Conservation (phyloP, 1,140 invertebrate species). For the Akabosia matsudoensis region DNA sequence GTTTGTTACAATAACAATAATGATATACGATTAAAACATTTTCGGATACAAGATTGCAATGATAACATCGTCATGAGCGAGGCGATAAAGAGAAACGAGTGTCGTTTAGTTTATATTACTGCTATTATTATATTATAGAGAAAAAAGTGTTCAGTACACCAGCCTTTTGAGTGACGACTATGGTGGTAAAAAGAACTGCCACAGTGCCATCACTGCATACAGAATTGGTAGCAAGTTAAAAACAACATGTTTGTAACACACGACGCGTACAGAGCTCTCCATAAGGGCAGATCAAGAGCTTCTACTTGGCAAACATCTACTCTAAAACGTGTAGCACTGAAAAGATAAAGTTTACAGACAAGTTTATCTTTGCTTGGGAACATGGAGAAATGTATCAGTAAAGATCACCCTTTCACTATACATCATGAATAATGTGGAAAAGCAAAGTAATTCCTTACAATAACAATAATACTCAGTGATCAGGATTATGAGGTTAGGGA, state of each 20-base stretch:
- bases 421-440: not conserved
- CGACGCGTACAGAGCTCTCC: no score
- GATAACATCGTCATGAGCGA: not conserved
- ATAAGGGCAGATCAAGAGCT: conserved; percentile 18
- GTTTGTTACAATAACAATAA: conserved; percentile 12
- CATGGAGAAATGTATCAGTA: no score
- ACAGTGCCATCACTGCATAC: no score
- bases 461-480: not conserved
- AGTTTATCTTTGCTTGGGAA: no score
- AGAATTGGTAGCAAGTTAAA: no score
- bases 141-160: not conserved
- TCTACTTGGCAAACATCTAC: conserved; percentile 8
- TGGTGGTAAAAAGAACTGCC: no score
- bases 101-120: not conserved
- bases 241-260: no score
- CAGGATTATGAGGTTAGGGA: not conserved
- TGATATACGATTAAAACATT: conserved; percentile 19
- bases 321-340: no score
- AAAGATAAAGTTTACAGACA: no score
- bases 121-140: not conserved
- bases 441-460: not conserved
- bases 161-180: no score
- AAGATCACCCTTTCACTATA: not conserved
- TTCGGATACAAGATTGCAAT: not conserved
- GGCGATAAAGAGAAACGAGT: not conserved